Evolutionary conservation across 1,140 invertebrate species (phyloP), one percentile per base, ranked within the genome.

Genomic region (Tenebrio molitor): DNA sequence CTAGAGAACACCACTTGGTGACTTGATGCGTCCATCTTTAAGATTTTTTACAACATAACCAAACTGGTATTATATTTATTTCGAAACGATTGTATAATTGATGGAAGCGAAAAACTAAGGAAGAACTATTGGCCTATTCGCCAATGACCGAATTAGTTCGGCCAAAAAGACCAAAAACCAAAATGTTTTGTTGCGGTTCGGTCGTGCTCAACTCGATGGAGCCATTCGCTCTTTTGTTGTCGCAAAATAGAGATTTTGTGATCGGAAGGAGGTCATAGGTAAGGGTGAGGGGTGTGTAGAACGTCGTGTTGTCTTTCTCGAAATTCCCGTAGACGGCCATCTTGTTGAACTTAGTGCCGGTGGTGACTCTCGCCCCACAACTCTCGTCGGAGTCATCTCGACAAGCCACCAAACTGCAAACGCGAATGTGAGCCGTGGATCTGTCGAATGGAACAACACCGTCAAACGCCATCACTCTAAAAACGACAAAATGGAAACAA

Each of bases 331-430:
- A 58, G n/a, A 77, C 63, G n/a, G 69, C 25, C 10, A 77, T 77
- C 23, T 74, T 69, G 1, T 21, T 25, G 23, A 77, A 77, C 58
- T 17, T 63, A 2, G 74, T 74, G 19, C 63, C 58, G 25, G 58
- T 63, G 5, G 39, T 36, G 14, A 39, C n/a, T 39, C 62, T 36
- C 10, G 34, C 42, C 14, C 74, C 76, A 64, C 76, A 77, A 29
- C 74, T 76, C n/a, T 41, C 16, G 12, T 63, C 25, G 5, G 75
- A 62, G 8, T 73, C 33, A 12, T 19, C 67, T 10, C 68, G 12
- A 23, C 76, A 77, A 7, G 65, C 44, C 3, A 77, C 0, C 5
- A 77, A 15, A 25, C 8, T 50, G 25, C 76, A 77, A n/a, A 76
- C 34, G 23, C 67, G 62, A 1, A 75, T 41, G 12, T 46, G 23